Evolutionary conservation across 2,113 vertebrate genomes (phyloP).

Genomic region (Nothocercus julius): DNA sequence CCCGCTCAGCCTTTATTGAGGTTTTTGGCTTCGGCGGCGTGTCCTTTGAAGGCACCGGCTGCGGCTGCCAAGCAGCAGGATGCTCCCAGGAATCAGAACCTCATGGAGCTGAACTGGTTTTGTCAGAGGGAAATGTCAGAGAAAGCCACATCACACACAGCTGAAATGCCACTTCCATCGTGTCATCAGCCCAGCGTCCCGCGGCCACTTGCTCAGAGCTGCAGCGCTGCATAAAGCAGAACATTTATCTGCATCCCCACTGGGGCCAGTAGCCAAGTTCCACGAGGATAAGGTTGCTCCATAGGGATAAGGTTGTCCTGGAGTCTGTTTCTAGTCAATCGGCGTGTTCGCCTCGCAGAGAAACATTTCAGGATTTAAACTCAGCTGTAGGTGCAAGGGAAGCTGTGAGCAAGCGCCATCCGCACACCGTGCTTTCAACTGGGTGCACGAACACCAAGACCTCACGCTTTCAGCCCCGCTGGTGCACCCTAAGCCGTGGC

Average conservation of each 20-base stretch:
- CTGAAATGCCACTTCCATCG: conserved; percentile 14
- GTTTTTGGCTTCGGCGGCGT: not conserved
- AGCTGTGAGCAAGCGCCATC: not conserved
- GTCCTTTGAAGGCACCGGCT: conserved; percentile 52
- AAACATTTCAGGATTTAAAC: not conserved
- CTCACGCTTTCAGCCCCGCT: not conserved
- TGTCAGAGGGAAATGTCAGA: not conserved
- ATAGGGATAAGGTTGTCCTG: accelerated
- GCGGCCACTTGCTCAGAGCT: accelerated
- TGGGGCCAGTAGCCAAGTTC: not conserved
- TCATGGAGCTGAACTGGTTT: not conserved
- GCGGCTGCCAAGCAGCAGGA: conserved; percentile 31
- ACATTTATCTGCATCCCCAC: not conserved
- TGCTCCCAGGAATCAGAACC: not conserved
- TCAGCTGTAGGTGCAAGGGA: not conserved
- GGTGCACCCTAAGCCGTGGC: not conserved
- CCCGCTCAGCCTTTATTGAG: not conserved
- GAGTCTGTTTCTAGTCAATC: not conserved
- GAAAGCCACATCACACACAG: conserved; percentile 49
- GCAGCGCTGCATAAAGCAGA: accelerated
- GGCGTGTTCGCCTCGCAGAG: not conserved
- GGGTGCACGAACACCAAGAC: not conserved
- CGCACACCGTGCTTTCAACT: not conserved
- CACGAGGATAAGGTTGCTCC: not conserved
- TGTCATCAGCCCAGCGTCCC: not conserved